Conservation (phyloP, 2,888 invertebrate genomes). For the Hedychridium roseum region DNA sequence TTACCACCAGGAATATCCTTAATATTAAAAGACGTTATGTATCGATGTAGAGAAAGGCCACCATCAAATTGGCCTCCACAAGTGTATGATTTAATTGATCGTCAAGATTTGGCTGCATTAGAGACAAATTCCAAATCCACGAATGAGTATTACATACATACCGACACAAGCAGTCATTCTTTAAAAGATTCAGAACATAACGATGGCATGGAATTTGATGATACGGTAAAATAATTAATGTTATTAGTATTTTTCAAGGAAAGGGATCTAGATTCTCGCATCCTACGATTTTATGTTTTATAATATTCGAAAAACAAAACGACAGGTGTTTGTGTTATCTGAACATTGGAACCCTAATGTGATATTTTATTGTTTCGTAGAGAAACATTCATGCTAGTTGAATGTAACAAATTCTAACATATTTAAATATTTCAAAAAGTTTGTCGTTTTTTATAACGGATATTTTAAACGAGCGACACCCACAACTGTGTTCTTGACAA, state of each 20-base stretch:
- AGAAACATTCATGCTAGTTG: too few species aligned
- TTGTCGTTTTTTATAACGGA: too few species aligned
- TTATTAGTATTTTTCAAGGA: too few species aligned
- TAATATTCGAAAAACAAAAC: too few species aligned
- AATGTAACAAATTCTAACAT: too few species aligned
- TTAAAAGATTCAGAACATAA: conserved; percentile 67
- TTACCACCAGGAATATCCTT: conserved; percentile 77
- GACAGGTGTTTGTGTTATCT: too few species aligned
- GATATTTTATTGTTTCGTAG: too few species aligned
- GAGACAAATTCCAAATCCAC: conserved; percentile 48
- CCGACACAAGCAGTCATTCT: conserved; percentile 40
- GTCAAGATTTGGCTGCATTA: conserved; percentile 75
- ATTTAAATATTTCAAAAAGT: too few species aligned
- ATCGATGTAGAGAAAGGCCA: conserved; percentile 75
- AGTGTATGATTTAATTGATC: conserved; percentile 75
- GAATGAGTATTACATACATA: conserved; percentile 16
- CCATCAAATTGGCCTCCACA: conserved; percentile 77
- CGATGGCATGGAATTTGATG: conserved; percentile 71
- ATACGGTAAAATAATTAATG: conserved; percentile 64
- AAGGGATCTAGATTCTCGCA: too few species aligned
- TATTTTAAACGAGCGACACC: too few species aligned
- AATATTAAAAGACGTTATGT: conserved; percentile 74
- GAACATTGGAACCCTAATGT: too few species aligned
- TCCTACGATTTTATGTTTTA: too few species aligned
- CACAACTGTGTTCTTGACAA: not conserved